Conservation (phyloP, 2,113 vertebrate species). For the Anoura caudifer region DNA sequence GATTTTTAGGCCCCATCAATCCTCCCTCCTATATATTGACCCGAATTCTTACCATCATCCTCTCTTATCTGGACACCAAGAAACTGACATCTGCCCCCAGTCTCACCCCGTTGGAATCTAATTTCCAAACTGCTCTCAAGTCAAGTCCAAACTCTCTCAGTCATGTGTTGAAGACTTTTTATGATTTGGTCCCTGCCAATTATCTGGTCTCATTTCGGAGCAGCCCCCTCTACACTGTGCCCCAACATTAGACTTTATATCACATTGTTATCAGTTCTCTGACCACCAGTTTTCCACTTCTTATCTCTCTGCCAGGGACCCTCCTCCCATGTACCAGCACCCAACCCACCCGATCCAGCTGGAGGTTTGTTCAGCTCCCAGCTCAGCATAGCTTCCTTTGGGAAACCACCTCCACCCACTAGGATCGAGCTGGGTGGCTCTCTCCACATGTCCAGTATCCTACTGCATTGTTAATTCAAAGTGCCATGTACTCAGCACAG, state of each 20-base stretch:
- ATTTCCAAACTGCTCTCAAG: background rate
- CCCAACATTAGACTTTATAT: background rate
- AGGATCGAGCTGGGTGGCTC: background rate
- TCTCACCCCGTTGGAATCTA: background rate
- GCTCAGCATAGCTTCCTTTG: background rate
- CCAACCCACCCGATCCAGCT: background rate
- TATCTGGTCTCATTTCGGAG: background rate
- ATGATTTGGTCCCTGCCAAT: background rate
- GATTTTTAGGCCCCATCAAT: background rate
- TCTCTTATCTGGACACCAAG: background rate
- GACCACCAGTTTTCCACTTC: background rate
- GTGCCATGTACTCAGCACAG: background rate
- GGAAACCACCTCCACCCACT: background rate
- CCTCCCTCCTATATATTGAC: background rate
- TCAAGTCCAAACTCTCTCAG: background rate
- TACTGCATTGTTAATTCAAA: background rate
- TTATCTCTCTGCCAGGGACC: background rate
- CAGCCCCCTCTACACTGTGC: fast-evolving
- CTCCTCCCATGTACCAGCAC: background rate
- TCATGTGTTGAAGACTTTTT: background rate
- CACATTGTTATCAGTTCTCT: background rate
- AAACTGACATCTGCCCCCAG: background rate
- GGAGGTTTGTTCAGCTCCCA: background rate
- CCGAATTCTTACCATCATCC: background rate
- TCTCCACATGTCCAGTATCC: background rate